Conservation (phyloP, 1,140 invertebrate genomes). For the Mesaphorura yosii region DNA sequence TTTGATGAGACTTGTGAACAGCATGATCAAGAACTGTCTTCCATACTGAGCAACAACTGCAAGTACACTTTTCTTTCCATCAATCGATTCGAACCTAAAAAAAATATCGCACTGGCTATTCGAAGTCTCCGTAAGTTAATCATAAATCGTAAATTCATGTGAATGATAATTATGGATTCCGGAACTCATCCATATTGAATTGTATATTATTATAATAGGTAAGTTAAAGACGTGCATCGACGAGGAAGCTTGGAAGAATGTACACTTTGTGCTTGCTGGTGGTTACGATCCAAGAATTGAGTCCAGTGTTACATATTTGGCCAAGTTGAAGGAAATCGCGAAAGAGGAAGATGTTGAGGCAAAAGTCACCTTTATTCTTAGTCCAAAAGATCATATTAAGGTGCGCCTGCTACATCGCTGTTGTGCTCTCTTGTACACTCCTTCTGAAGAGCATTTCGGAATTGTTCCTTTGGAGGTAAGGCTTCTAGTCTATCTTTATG, state of each 20-base stretch:
- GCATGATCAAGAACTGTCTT: constrained; percentile 11
- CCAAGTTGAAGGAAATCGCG: constrained; percentile 58
- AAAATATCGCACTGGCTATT: constrained; percentile 77
- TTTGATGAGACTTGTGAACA: constrained; percentile 50
- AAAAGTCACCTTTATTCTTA: constrained; percentile 71
- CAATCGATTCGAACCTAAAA: constrained; percentile 96
- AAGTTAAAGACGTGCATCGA: constrained; percentile 37
- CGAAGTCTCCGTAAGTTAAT: constrained; percentile 59
- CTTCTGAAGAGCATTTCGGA: constrained; percentile 95
- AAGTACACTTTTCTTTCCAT: constrained; percentile 83
- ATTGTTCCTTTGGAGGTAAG: constrained; percentile 85
- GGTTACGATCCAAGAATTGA: constrained; percentile 83
- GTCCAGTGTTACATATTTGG: constrained; percentile 81
- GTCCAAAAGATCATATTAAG: constrained; percentile 74
- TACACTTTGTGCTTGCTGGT: constrained; percentile 87
- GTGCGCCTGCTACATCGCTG: constrained; percentile 60
- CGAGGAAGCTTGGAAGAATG: constrained; percentile 45
- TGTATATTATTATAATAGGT: no score
- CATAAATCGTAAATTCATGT: constrained; percentile 1
- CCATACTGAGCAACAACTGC: constrained; percentile 32
- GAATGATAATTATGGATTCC: background rate
- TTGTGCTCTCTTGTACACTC: constrained; percentile 83
- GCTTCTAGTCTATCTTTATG: background rate
- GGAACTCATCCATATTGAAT: background rate
- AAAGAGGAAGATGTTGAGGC: constrained; percentile 54